phyloP scores from a whole-genome alignment of 2,797 vertebrate genomes.

The Rhynchotus rufescens region DNA sequence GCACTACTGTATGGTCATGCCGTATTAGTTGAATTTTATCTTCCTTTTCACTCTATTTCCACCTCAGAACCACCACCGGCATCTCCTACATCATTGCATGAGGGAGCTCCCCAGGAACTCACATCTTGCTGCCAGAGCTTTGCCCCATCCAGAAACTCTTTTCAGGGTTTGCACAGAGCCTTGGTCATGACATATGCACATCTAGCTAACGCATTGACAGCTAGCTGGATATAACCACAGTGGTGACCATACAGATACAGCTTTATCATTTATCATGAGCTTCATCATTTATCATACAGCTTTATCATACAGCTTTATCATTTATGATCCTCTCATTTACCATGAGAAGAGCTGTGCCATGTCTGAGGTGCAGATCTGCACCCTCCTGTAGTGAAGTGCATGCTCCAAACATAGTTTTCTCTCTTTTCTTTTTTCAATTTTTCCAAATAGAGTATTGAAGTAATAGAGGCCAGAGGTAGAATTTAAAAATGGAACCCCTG shows the following conservation, averaged over 20 bases:
- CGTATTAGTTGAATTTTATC: neutral
- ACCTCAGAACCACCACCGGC: neutral
- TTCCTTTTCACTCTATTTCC: neutral
- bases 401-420: neutral
- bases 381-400: neutral
- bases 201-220: neutral
- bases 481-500: neutral
- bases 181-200: neutral
- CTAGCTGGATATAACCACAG: neutral
- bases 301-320: neutral
- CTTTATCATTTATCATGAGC: no score
- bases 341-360: neutral
- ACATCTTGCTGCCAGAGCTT: neutral
- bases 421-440: neutral
- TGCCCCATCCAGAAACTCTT: neutral
- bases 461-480: neutral
- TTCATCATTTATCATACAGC: neutral
- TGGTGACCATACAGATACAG: neutral
- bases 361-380: neutral
- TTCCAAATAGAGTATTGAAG: neutral
- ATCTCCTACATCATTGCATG: neutral
- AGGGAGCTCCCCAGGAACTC: neutral
- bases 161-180: neutral
- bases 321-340: neutral
- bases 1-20: neutral